Evolutionary conservation across 2,888 invertebrate genomes (phyloP), one percentile per base, ranked within the genome.

Genomic region (Argyresthia goedartella): DNA sequence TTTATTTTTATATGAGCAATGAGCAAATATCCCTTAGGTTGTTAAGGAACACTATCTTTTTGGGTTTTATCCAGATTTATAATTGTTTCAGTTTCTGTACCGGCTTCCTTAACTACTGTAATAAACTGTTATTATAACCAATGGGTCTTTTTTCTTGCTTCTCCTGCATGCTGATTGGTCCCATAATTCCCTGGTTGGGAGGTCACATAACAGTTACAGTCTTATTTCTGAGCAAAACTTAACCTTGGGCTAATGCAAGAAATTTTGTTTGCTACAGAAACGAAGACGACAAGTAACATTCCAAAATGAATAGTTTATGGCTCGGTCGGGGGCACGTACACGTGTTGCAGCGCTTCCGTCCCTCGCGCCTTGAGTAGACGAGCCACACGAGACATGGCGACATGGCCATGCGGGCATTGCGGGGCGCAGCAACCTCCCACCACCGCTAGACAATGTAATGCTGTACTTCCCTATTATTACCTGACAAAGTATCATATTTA

Each of bases 221-320:
- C 39, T 9, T 39, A 39, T 39, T 39, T 39, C 39, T n/a, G 39
- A 39, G n/a, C 9, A 39, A 14, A 48, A 35, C 39, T 34, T 49
- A 46, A 46, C 25, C 46, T n/a, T 42, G 35, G 25, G 47, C 48
- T 49, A 52, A 49, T 49, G 14, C 14, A 63, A 62, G 70, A 73
- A 73, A 73, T 74, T 69, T 80, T 82, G 76, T 82, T 81, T 84
- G 80, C 79, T 66, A 67, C 84, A 82, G 84, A 84, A 71, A 79
- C 77, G 81, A 84, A 84, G 84, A 81, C 81, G 57, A 64, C 81
- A 66, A 73, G 78, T 81, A 84, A 81, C 80, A 81, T 84, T 81
- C 81, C 82, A 77, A 82, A 84, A 82, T 82, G 81, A 82, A 41
- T 25, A 14, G 51, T 52, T 25, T 51, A 49, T 34, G 46, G 33